Percentiles rank a stretch among this genome's conserved stretches.
Conservation (phyloP, 1,140 invertebrate genomes). For the Papilio dardanus region DNA sequence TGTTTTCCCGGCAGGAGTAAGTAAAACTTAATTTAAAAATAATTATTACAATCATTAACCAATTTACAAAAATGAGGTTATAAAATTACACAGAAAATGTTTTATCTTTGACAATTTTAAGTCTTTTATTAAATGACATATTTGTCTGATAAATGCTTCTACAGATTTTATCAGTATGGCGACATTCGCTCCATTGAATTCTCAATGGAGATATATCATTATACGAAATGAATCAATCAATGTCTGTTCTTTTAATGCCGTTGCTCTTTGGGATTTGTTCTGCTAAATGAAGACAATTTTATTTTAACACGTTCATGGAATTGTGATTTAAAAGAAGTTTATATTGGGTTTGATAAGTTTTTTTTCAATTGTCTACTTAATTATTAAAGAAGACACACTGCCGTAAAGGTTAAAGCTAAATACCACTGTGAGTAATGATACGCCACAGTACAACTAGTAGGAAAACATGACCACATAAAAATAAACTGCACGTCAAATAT, state of each 20-base stretch:
- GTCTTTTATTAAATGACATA: not conserved
- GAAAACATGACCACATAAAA: no score
- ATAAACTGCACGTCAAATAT: no score
- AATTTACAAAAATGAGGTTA: not conserved
- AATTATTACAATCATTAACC: not conserved
- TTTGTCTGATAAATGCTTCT: not conserved
- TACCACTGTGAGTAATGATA: no score
- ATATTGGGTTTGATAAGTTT: no score
- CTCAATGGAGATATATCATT: constrained; percentile 1
- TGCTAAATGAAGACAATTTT: constrained; percentile 3
- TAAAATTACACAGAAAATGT: no score
- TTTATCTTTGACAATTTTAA: no score
- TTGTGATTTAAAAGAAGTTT: not conserved
- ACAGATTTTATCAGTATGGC: not conserved
- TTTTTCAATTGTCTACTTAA: no score
- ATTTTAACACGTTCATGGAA: not conserved
- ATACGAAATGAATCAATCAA: constrained; percentile 28
- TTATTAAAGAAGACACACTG: no score
- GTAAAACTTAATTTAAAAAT: no score
- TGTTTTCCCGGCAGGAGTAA: no score
- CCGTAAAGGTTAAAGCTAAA: no score
- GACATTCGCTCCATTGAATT: constrained; percentile 19
- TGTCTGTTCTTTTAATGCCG: constrained; percentile 2
- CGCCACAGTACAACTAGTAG: no score
- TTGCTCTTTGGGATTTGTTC: constrained; percentile 12